Evolutionary conservation across 2,888 invertebrate species (phyloP), one percentile per base, ranked within the genome.

Genomic region (Matsumyia berberina): DNA sequence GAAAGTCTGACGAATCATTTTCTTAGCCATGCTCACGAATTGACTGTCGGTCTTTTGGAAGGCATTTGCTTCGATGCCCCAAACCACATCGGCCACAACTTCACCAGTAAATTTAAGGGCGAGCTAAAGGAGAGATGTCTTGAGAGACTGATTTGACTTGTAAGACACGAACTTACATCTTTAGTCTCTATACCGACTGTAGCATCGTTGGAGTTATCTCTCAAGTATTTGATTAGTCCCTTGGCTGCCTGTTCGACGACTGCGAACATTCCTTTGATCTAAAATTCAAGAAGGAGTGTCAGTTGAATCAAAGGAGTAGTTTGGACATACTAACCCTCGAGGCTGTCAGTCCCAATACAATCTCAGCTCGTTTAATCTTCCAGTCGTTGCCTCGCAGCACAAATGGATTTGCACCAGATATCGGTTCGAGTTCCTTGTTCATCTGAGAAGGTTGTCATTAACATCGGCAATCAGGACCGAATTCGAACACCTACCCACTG

Each of bases 51-150:
- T 15, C 7, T 42, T 55, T 24, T 24, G 24, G 12, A 90, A 89
- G 8, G 90, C 85, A 6, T 89, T 88, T 0, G 88, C 89, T 55
- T 91, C 90, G 2, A 91, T 87, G 55, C 90, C 90, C 88, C 89
- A 91, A 31, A 90, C 87, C 17, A 90, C 89, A 53, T 89, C 90
- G 0, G 88, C 88, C 79, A 91, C 88, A 0, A 88, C 87, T 15
- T 89, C 88, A 0, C 88, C 88, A 0, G 89, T 90, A 51, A 86
- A 90, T 8, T 89, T 89, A 53, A 88, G 87, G 17, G 88, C 78
- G 0, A 90, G 85, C 91, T 90, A 57, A 8, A 42, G 6, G 3
- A 51, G 3, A n/a, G 11, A 29, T n/a, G 44, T 24, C 24, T 24
- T 24, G n/a, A n/a, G n/a, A n/a, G n/a, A n/a, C n/a, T n/a, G n/a